These are phyloP conservation scores for Macquaria australasica DNA, from an alignment of 2,113 vertebrate species.

Conservation along the genomic window DNA sequence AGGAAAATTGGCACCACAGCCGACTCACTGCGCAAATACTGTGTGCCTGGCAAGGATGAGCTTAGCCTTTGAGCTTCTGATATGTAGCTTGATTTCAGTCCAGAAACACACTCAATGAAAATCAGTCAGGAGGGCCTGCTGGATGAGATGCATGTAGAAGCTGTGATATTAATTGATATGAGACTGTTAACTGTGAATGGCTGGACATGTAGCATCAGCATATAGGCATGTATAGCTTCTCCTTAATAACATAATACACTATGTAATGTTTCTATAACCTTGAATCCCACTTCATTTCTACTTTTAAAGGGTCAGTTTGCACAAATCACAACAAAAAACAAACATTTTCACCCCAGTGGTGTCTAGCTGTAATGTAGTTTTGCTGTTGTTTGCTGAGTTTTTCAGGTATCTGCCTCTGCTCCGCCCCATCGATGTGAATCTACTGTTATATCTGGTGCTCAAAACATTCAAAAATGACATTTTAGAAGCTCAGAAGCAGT, in stretches of 20 bases:
- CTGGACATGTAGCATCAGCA: slow-evolving; percentile 40
- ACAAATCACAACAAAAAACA: slow-evolving; percentile 1
- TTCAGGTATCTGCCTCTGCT: neutral
- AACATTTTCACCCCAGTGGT: neutral
- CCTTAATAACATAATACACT: slow-evolving; percentile 25
- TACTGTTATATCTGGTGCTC: neutral
- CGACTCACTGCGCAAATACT: slow-evolving; percentile 32
- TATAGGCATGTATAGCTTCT: slow-evolving; percentile 52
- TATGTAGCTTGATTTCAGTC: slow-evolving; percentile 34
- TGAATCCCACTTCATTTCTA: slow-evolving; percentile 14
- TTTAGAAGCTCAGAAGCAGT: neutral
- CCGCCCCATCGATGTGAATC: neutral
- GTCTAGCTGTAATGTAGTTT: neutral
- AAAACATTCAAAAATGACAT: neutral
- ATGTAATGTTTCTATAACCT: slow-evolving; percentile 52
- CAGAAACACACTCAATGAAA: neutral
- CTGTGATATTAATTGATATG: slow-evolving; percentile 21
- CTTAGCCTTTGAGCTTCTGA: slow-evolving; percentile 29
- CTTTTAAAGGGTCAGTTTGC: slow-evolving; percentile 52
- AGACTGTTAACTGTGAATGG: slow-evolving; percentile 28
- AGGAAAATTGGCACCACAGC: neutral
- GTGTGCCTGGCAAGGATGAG: slow-evolving; percentile 28
- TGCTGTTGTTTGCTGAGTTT: neutral
- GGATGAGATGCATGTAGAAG: slow-evolving; percentile 56
- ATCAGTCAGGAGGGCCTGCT: slow-evolving; percentile 4